These are phyloP conservation scores for Theonella swinhoei DNA, from an alignment of 37 sponge, comb jelly and placozoan species.

Conservation along the genomic window DNA sequence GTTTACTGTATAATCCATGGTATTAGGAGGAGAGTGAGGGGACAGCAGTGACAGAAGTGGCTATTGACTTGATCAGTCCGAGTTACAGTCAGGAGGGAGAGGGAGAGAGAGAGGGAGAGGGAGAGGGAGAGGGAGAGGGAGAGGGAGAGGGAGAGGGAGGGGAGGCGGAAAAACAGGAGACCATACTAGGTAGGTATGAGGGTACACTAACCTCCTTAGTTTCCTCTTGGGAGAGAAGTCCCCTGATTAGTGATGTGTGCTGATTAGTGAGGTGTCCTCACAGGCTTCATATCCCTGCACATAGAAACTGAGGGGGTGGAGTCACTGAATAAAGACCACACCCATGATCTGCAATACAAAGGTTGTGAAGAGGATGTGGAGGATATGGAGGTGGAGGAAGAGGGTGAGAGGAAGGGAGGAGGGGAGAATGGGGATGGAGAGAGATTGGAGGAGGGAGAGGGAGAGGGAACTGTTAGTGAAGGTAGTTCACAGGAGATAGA, in stretches of 20 bases:
- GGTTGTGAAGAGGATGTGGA: background rate
- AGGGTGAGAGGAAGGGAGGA: background rate
- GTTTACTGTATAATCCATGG: background rate
- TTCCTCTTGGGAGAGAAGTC: too few species aligned
- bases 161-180: too few species aligned
- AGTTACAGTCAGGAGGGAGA: background rate
- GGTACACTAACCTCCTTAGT: background rate
- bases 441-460: conserved; percentile 1
- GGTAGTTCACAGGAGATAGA: background rate
- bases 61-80: background rate
- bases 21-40: background rate
- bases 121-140: background rate
- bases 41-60: background rate
- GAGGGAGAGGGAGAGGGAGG: background rate
- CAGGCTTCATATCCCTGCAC: too few species aligned
- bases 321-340: too few species aligned
- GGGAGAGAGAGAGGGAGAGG: background rate
- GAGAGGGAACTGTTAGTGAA: background rate
- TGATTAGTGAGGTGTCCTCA: too few species aligned
- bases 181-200: background rate
- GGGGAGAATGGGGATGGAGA: background rate
- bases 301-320: too few species aligned
- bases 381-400: background rate
- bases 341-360: too few species aligned
- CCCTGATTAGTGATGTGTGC: too few species aligned